Conservation (phyloP, 2,113 vertebrate genomes). For the Ptychochromis oligacanthus region DNA sequence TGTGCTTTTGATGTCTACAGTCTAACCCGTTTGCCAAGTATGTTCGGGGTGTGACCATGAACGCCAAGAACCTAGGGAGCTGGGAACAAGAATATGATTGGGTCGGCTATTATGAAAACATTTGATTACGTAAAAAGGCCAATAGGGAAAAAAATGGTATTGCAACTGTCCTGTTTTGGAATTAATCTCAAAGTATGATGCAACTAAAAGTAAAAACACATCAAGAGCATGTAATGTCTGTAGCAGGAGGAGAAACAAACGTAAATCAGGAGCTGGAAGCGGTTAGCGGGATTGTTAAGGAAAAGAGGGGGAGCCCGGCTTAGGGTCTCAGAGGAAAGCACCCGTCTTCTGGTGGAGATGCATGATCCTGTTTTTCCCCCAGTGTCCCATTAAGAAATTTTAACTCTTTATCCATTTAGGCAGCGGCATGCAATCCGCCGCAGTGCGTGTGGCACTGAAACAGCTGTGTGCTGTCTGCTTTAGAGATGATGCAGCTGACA, state of each 20-base stretch:
- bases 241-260: neutral
- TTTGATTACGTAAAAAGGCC: neutral
- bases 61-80: neutral
- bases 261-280: conserved; percentile 47
- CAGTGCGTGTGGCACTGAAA: conserved; percentile 23
- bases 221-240: neutral
- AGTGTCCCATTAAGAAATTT: neutral
- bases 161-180: neutral
- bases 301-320: neutral
- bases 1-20: conserved; percentile 24
- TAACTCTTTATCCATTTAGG: conserved; percentile 16
- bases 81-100: conserved; percentile 8
- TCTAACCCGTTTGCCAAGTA: conserved; percentile 35
- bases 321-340: conserved; percentile 34
- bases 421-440: neutral
- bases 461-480: conserved; percentile 60
- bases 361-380: conserved; percentile 14
- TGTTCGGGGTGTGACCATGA: conserved; percentile 35
- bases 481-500: conserved; percentile 31
- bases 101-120: conserved; percentile 18
- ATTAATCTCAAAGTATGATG: neutral
- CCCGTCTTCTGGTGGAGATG: conserved; percentile 42
- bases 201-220: neutral
- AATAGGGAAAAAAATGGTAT: neutral
- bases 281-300: neutral